Evolutionary conservation across 1,140 invertebrate genomes (phyloP).

Genomic region (Bombus sylvicola): DNA sequence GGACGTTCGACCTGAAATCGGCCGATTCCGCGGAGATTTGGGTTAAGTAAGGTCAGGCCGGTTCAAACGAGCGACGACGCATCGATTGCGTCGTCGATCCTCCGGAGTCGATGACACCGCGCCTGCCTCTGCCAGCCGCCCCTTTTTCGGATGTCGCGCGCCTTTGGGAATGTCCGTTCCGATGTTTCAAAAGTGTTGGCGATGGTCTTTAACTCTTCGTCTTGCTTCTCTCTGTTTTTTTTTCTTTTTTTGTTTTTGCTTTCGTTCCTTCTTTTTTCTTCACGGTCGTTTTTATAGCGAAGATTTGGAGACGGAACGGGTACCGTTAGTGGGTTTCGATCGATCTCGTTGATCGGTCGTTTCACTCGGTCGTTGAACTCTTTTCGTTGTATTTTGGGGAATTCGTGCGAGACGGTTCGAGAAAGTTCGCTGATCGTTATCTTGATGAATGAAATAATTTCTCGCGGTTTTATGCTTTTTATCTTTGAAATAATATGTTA

Average conservation of each 20-base stretch:
- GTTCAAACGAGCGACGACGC: constrained; percentile 15
- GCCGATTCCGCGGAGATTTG: constrained; percentile 38
- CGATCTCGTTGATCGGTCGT: not conserved
- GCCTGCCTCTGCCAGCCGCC: not conserved
- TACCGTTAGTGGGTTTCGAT: not conserved
- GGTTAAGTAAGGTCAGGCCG: constrained; percentile 53
- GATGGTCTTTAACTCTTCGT: not conserved
- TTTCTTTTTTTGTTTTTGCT: not conserved
- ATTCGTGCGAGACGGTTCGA: not conserved
- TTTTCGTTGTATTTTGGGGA: not conserved
- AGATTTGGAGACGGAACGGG: not conserved
- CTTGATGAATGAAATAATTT: too few species aligned
- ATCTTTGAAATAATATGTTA: too few species aligned
- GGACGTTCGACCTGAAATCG: constrained; percentile 42
- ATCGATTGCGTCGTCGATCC: not conserved
- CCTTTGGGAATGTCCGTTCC: not conserved
- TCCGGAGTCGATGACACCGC: not conserved
- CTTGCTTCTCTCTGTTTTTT: not conserved
- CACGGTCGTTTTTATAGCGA: not conserved
- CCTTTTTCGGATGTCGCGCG: not conserved
- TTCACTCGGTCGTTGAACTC: not conserved
- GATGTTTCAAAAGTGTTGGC: not conserved
- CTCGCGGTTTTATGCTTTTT: too few species aligned
- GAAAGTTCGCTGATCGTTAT: not conserved
- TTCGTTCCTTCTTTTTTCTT: not conserved